These are phyloP conservation scores for Tigriopus californicus DNA, from an alignment of 2,888 invertebrate species.

Conservation along the genomic window DNA sequence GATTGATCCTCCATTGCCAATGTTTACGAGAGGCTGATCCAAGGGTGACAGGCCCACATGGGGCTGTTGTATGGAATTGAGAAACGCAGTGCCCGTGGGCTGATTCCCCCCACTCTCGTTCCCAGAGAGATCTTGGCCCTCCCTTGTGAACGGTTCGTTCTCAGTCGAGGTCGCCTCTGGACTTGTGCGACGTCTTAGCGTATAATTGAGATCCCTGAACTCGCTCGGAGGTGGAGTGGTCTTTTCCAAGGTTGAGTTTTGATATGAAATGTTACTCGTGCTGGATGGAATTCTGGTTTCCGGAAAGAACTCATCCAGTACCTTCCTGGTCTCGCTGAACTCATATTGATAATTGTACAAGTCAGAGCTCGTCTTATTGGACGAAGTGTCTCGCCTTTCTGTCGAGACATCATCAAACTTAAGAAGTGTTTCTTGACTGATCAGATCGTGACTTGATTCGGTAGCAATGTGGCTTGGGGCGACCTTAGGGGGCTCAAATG, in stretches of 20 bases:
- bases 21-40: neutral
- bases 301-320: conserved; percentile 76
- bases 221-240: neutral
- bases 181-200: neutral
- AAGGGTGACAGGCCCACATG: neutral
- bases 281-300: conserved; percentile 23
- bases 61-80: neutral
- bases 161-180: neutral
- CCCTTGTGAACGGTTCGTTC: neutral
- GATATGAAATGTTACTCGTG: neutral
- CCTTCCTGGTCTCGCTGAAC: conserved; percentile 78
- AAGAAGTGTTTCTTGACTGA: no score
- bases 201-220: neutral
- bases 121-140: neutral
- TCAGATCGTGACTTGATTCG: no score
- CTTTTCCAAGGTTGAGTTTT: neutral
- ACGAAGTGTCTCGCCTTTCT: no score
- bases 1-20: neutral
- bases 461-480: conserved; percentile 15
- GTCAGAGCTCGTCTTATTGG: conserved; percentile 2
- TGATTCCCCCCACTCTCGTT: neutral
- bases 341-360: conserved; percentile 59
- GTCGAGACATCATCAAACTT: no score
- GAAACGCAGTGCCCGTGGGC: neutral
- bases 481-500: conserved; percentile 13